Percentiles rank a stretch among this genome's conserved stretches.
phyloP scores from a whole-genome alignment of 35 echinoderm and acorn worm genomes.

The Chiridota heheva region DNA sequence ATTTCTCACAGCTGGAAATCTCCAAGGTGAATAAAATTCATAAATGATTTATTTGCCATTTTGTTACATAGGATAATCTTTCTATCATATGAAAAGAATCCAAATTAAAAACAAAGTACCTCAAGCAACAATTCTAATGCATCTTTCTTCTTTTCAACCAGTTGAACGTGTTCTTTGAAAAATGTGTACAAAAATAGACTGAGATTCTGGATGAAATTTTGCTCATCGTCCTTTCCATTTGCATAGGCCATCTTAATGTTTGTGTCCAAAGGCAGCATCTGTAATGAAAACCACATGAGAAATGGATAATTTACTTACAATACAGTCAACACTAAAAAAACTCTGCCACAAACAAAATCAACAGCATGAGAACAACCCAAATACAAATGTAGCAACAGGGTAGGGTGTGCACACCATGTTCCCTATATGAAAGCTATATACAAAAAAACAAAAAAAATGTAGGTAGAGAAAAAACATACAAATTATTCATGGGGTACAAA shows the following conservation, averaged over 20 bases:
- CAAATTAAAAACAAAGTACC: too few species aligned
- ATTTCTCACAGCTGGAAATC: too few species aligned
- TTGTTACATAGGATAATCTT: too few species aligned
- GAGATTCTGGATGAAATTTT: conserved; percentile 99
- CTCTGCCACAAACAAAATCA: neutral
- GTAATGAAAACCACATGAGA: neutral
- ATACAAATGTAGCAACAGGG: neutral
- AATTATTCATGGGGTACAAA: too few species aligned
- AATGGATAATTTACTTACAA: neutral
- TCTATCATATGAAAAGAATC: too few species aligned
- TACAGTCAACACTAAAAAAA: neutral
- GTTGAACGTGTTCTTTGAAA: conserved; percentile 93
- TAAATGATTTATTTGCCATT: too few species aligned
- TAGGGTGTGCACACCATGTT: too few species aligned
- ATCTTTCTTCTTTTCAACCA: conserved; percentile 92
- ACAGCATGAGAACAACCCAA: neutral
- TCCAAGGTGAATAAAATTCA: too few species aligned
- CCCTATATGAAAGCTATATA: too few species aligned
- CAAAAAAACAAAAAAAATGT: too few species aligned
- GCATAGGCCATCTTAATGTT: conserved; percentile 85
- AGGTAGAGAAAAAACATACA: too few species aligned
- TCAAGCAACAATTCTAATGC: conserved; percentile 72
- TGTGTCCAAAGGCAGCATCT: conserved; percentile 87
- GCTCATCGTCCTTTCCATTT: conserved; percentile 91
- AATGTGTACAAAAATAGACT: conserved; percentile 92